Evolutionary conservation across 2,888 invertebrate species (phyloP), one percentile per base, ranked within the genome.

Genomic region (Drosophila vallismaia): DNA sequence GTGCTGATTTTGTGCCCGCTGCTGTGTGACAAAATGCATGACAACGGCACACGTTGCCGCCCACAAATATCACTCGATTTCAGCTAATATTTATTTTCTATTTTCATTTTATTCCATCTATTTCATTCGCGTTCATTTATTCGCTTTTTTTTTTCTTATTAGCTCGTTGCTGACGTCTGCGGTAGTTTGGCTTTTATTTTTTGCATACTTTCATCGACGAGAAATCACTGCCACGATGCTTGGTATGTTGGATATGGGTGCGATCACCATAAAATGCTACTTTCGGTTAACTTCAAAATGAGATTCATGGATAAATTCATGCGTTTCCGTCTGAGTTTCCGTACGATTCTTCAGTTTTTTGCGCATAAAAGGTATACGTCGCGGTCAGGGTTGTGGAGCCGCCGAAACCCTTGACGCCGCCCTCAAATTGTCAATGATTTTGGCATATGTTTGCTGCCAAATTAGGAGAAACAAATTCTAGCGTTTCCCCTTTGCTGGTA

Each of bases 1-100:
- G 51, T 74, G 74, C 53, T 76, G 80, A 57, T 74, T 77, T 28
- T 78, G 76, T 60, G 79, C 77, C 45, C 80, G 77, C 63, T 82
- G 86, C 76, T 79, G 78, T 75, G 75, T 88, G 69, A 83, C 80
- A 79, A 76, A 80, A 88, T 82, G 76, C 88, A 88, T 88, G 88
- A 82, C 88, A 88, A 81, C 73, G 74, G 69, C 66, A 70, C 74
- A 54, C 49, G 33, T 12, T 49, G 69, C 66, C 75, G 59, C 45
- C 50, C 63, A 75, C 60, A 68, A 68, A 19, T 10, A 24, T 45
- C 54, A 31, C 51, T 62, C 46, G 42, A 9, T n/a, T 28, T n/a
- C 33, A 29, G 10, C 38, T 67, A 19, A 46, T 36, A 28, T 40
- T 55, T 14, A 48, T 40, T 64, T 44, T 26, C 24, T 36, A 45